These are phyloP conservation scores for Orius insidiosus DNA, from an alignment of 1,140 invertebrate genomes.

Conservation along the genomic window DNA sequence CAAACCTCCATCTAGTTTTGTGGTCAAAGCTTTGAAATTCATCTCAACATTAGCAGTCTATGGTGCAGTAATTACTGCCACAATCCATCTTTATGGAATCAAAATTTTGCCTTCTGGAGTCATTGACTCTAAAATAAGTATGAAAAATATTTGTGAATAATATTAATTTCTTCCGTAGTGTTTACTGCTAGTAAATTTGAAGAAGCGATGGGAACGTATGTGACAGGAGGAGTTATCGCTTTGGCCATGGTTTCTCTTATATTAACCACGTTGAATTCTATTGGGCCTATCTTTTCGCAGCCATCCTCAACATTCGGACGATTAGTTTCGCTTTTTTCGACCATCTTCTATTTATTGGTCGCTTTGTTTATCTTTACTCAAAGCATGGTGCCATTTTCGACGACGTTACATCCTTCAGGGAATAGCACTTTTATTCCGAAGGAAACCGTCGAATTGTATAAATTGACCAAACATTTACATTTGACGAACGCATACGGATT, in stretches of 20 bases:
- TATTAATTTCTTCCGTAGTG: conserved; percentile 30
- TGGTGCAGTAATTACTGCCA: conserved; percentile 31
- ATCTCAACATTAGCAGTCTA: conserved; percentile 26
- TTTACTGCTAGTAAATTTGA: conserved; percentile 42
- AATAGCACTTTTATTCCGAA: conserved; percentile 36
- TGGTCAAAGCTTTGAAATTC: conserved; percentile 12
- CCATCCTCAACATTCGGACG: conserved; percentile 33
- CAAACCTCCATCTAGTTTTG: too few relatives aligned
- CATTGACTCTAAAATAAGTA: conserved; percentile 43
- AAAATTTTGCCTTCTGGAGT: conserved; percentile 31
- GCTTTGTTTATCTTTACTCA: conserved; percentile 41
- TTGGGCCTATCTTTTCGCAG: conserved; percentile 23
- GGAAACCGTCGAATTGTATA: conserved; percentile 36
- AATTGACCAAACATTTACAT: conserved; percentile 30
- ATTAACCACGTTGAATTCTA: conserved; percentile 23
- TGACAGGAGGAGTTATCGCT: conserved; percentile 28
- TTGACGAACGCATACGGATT: conserved; percentile 44
- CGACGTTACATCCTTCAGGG: conserved; percentile 37
- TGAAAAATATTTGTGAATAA: conserved; percentile 17
- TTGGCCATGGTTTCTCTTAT: conserved; percentile 37
- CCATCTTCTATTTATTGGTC: conserved; percentile 36
- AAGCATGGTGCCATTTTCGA: conserved; percentile 34
- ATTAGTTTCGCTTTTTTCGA: conserved; percentile 30
- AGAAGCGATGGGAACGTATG: conserved; percentile 25
- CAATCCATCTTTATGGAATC: conserved; percentile 34